Evolutionary conservation across 2,113 vertebrate species (phyloP).

Genomic region (Peromyscus leucopus): DNA sequence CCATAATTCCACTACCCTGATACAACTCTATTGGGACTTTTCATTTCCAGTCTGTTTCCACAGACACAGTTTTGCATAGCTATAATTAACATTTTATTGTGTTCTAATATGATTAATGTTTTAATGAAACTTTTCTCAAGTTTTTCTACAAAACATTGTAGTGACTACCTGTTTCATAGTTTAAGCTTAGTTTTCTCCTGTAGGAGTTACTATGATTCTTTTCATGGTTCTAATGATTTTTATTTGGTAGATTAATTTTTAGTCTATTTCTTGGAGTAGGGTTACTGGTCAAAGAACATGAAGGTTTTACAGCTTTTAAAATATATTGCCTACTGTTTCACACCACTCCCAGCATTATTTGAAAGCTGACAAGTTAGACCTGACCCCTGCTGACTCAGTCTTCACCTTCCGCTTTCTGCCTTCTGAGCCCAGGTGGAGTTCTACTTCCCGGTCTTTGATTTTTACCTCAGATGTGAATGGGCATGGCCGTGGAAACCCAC

Average conservation of each 20-base stretch:
- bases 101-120: conserved; percentile 31
- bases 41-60: not conserved
- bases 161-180: not conserved
- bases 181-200: not conserved
- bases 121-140: not conserved
- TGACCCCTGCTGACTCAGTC: not conserved
- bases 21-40: not conserved
- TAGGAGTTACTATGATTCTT: not conserved
- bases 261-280: conserved; percentile 47
- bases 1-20: not conserved
- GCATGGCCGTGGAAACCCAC: not conserved
- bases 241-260: not conserved
- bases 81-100: not conserved
- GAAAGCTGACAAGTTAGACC: not conserved
- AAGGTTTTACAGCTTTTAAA: conserved; percentile 1
- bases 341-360: not conserved
- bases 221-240: not conserved
- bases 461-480: not conserved
- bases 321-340: not conserved
- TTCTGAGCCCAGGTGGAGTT: not conserved
- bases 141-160: not conserved
- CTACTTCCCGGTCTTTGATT: not conserved
- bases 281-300: conserved; percentile 27
- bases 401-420: not conserved
- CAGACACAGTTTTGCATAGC: not conserved